These are phyloP conservation scores for Discoglossus pictus DNA, from an alignment of 2,797 vertebrate genomes.

Conservation along the genomic window DNA sequence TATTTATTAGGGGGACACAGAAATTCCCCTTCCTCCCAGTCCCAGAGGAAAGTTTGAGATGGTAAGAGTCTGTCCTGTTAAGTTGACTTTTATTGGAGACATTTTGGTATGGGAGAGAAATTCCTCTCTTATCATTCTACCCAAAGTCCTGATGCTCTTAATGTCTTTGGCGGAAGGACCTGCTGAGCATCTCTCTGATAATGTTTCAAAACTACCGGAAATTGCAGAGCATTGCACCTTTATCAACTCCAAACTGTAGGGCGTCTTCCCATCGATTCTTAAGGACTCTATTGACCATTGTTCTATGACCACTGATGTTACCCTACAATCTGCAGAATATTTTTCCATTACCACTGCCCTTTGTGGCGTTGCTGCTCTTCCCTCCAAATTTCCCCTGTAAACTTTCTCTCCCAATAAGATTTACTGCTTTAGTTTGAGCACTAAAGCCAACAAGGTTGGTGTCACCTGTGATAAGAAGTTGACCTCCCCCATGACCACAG, in stretches of 20 bases:
- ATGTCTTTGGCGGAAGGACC: neutral
- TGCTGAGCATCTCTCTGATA: conserved; percentile 1
- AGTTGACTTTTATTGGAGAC: conserved; percentile 10
- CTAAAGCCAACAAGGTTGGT: neutral
- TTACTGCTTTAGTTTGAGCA: neutral
- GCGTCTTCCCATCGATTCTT: neutral
- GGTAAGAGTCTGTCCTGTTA: conserved; percentile 11
- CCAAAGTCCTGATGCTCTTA: neutral
- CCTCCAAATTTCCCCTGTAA: neutral
- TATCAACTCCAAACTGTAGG: conserved; percentile 1
- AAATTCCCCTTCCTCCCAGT: conserved; percentile 6
- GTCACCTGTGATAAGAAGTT: neutral
- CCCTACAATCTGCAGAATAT: neutral
- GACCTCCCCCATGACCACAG: neutral
- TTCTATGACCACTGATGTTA: conserved; percentile 22
- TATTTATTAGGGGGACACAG: conserved; percentile 43
- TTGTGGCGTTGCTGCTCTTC: conserved; percentile 7
- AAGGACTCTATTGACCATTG: conserved; percentile 14
- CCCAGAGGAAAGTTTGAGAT: conserved; percentile 3
- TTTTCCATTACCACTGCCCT: neutral
- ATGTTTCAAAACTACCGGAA: conserved; percentile 16
- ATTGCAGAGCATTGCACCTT: conserved; percentile 25
- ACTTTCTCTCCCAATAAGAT: neutral
- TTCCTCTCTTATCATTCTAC: conserved; percentile 14
- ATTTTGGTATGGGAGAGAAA: conserved; percentile 12